A percentile compares a stretch with the other conserved stretches of the same genome.
These are phyloP conservation scores for Protobothrops mucrosquamatus DNA, from an alignment of 2,113 vertebrate species.

Conservation along the genomic window DNA sequence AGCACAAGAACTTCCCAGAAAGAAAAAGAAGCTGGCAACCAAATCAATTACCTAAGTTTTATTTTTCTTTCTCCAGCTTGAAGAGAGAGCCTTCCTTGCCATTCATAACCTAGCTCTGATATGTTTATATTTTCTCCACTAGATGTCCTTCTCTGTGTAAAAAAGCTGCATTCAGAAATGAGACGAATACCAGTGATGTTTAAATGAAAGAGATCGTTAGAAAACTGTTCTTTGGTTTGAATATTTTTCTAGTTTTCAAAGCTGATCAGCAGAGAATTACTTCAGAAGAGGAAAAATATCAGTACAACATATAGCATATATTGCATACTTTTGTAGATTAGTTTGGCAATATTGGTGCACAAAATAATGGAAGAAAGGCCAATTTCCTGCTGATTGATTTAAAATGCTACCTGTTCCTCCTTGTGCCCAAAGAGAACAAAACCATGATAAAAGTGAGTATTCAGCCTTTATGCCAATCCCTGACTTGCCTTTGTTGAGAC, in stretches of 20 bases:
- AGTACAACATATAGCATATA: neutral
- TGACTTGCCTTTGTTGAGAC: neutral
- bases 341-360: neutral
- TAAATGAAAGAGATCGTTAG: neutral
- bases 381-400: neutral
- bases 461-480: neutral
- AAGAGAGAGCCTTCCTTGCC: neutral
- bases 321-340: neutral
- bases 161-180: neutral
- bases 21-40: neutral
- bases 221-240: neutral
- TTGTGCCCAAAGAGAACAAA: neutral
- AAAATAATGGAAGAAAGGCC: neutral
- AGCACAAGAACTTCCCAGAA: neutral
- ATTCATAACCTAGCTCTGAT: neutral
- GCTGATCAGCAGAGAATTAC: neutral
- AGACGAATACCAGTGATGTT: neutral
- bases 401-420: neutral
- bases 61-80: neutral
- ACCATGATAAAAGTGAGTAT: neutral
- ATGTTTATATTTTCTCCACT: slow-evolving; percentile 17
- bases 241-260: neutral
- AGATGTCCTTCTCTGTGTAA: slow-evolving; percentile 33
- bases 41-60: neutral
- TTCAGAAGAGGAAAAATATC: neutral